phyloP scores from a whole-genome alignment of 2,888 invertebrate species.

The Sclerodermus sp. region DNA sequence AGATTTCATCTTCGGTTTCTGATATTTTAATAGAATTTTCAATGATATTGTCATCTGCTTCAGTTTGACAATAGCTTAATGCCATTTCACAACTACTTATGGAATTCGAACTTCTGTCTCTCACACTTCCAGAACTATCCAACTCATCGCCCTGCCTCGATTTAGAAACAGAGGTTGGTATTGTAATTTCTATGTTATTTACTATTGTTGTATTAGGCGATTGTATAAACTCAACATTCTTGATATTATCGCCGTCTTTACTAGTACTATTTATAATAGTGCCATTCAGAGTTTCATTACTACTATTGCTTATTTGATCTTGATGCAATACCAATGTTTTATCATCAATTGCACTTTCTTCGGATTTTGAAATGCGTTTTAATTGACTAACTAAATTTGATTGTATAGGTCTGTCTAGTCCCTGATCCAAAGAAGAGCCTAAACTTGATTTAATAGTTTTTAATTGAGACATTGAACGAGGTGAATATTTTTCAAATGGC shows the following conservation, averaged over 20 bases:
- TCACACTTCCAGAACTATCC: conserved; percentile 31
- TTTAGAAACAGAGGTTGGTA: conserved; percentile 50
- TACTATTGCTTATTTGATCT: conserved; percentile 38
- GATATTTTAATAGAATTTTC: conserved; percentile 29
- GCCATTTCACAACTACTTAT: conserved; percentile 57
- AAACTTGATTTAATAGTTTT: conserved; percentile 44
- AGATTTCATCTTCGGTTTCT: conserved; percentile 14
- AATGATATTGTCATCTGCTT: conserved; percentile 44
- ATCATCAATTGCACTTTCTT: conserved; percentile 52
- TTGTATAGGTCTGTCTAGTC: conserved; percentile 46
- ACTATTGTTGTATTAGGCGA: conserved; percentile 26
- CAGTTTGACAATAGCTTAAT: conserved; percentile 46
- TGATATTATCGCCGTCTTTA: conserved; percentile 16
- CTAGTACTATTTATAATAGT: conserved; percentile 36
- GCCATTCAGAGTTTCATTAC: conserved; percentile 46
- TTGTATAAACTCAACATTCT: conserved; percentile 13
- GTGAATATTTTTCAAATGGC: conserved; percentile 45
- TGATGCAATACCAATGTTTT: conserved; percentile 40
- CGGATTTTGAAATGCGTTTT: conserved; percentile 54
- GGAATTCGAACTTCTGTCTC: conserved; percentile 53
- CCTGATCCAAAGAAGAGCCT: conserved; percentile 54
- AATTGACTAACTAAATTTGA: conserved; percentile 39
- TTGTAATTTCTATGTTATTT: conserved; percentile 49
- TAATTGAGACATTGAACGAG: conserved; percentile 45
- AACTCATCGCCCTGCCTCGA: conserved; percentile 32